These are phyloP conservation scores for Eumacrocentrus americanus DNA, from an alignment of 2,888 invertebrate species.

Conservation along the genomic window DNA sequence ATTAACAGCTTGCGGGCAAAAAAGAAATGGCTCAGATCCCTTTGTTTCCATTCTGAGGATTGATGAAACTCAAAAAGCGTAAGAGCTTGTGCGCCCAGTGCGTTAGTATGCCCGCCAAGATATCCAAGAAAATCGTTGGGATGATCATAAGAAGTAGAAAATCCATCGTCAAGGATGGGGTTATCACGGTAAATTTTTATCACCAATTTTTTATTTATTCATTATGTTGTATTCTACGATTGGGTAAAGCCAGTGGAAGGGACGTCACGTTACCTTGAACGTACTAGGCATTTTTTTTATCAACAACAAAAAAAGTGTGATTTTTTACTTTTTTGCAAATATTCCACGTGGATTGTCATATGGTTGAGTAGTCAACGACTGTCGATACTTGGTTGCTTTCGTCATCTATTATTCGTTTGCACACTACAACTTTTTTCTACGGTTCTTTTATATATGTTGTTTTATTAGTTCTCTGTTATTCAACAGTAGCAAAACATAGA, in stretches of 20 bases:
- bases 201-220: too few species aligned
- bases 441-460: too few species aligned
- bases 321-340: neutral
- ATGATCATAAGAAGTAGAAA: conserved; percentile 87
- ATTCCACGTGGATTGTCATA: conserved; percentile 21
- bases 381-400: too few species aligned
- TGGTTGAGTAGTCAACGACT: too few species aligned
- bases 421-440: too few species aligned
- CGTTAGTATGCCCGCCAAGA: conserved; percentile 71
- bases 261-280: too few species aligned
- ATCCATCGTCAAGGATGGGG: conserved; percentile 86
- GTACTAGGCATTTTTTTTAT: too few species aligned
- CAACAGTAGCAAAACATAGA: too few species aligned
- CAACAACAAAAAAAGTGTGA: neutral
- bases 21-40: conserved; percentile 6
- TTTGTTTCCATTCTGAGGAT: conserved; percentile 31
- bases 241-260: too few species aligned
- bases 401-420: too few species aligned
- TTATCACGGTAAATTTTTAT: conserved; percentile 75
- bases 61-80: conserved; percentile 61
- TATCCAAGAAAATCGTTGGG: conserved; percentile 83
- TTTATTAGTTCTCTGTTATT: too few species aligned
- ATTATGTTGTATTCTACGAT: too few species aligned
- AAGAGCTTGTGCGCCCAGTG: conserved; percentile 61
- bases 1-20: neutral